Evolutionary conservation across 1,140 invertebrate genomes (phyloP).

Genomic region (Lepidostoma basale): DNA sequence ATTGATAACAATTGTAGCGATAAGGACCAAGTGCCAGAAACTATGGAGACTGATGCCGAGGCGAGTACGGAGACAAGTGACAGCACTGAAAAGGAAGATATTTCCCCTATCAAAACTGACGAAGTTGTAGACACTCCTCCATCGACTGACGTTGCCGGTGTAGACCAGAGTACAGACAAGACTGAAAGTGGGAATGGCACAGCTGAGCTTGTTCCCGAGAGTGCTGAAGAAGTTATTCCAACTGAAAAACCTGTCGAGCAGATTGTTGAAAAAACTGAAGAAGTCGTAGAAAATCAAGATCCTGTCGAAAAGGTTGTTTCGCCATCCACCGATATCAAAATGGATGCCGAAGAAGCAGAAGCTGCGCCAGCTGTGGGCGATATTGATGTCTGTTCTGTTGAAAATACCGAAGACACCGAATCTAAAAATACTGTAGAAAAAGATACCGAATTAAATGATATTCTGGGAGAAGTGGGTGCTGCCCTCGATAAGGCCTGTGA

Average conservation of each 20-base stretch:
- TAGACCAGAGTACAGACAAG: conserved; percentile 26
- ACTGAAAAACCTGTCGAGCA: conserved; percentile 18
- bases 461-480: conserved; percentile 37
- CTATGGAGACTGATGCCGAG: conserved; percentile 37
- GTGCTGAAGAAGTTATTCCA: neutral
- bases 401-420: neutral
- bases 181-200: conserved; percentile 1
- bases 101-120: neutral
- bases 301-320: neutral
- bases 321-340: neutral
- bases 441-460: conserved; percentile 16
- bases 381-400: neutral
- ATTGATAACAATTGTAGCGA: conserved; percentile 17
- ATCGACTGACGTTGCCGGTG: neutral
- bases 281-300: neutral
- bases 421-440: neutral
- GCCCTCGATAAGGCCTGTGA: conserved; percentile 42
- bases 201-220: neutral
- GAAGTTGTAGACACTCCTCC: neutral
- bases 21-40: conserved; percentile 37
- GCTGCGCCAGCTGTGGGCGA: neutral
- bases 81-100: neutral
- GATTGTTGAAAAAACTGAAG: conserved; percentile 5
- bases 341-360: conserved; percentile 13
- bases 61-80: neutral